These are phyloP conservation scores for Varanus salvator DNA, from an alignment of 2,113 vertebrate genomes.

Conservation along the genomic window DNA sequence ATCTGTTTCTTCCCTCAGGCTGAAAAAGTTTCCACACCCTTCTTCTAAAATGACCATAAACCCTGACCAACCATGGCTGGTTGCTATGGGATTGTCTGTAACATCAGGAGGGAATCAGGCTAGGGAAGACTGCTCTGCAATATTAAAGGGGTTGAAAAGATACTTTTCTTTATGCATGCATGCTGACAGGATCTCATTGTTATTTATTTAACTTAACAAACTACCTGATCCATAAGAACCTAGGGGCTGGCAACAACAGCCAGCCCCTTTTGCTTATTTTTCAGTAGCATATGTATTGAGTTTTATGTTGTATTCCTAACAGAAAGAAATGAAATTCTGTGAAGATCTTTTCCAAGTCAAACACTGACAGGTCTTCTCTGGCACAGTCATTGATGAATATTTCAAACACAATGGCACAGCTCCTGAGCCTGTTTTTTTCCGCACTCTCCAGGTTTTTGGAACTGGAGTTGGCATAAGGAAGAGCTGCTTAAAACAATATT, in stretches of 20 bases:
- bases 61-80: too few relatives aligned
- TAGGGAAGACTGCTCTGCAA: not conserved
- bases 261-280: not conserved
- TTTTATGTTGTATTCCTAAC: not conserved
- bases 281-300: not conserved
- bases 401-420: constrained; percentile 15
- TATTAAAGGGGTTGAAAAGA: not conserved
- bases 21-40: too few relatives aligned
- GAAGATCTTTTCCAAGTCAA: constrained; percentile 11
- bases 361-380: constrained; percentile 27
- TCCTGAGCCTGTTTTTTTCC: constrained; percentile 40
- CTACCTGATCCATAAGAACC: not conserved
- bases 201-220: not conserved
- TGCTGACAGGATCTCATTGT: not conserved
- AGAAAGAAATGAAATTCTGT: not conserved
- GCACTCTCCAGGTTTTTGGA: constrained; percentile 29
- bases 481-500: constrained; percentile 23
- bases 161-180: not conserved
- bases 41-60: too few relatives aligned
- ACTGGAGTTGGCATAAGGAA: not conserved
- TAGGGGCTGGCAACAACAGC: not conserved
- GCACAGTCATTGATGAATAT: not conserved
- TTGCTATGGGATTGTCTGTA: not conserved
- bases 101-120: not conserved
- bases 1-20: too few relatives aligned